Base-by-base conservation (phyloP, 2,113 vertebrate species). In the Gracilinanus agilis region DNA sequence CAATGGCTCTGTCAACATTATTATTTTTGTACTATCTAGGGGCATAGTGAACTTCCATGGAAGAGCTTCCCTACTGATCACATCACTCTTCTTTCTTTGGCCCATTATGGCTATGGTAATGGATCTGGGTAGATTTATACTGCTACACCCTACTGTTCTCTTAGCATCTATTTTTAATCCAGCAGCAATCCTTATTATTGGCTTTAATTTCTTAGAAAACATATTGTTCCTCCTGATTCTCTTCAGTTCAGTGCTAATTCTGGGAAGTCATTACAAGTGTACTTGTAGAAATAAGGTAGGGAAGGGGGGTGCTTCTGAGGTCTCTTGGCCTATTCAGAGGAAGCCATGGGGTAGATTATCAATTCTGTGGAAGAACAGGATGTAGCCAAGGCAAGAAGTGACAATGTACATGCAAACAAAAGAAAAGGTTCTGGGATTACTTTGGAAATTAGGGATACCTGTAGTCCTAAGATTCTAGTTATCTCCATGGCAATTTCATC, bases 41-140 rank as follows among this genome's bases (percentile, higher is more conserved):
- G 40, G 34, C 24, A 88, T 95, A 93, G 93, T 95, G 94, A 55
- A 93, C 53, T 95, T 0, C 0, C 24, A 10, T 34, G 93, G 92
- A 89, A 94, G 34, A 1, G 91, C 49, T 91, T 93, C 54, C 67
- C 29, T 92, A 25, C 94, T 91, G 49, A 34, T 55, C 88, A 90
- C 13, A 89, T 95, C 91, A 88, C 53, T 96, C n/a, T 93, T 93
- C 40, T 88, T 97, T 96, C 93, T 53, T 95, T 53, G 90, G 0
- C 49, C 89, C 89, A 91, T 11, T 91, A 67, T 96, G 93, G 6
- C 54, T 27, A 9, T 94, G 8, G 44, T 44, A 89, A 89, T 89
- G 44, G 34, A 75, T 75, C 67, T 75, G 34, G 34, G 44, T 49
- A 53, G 2, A 9, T 90, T 29, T 90, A 53, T 49, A 90, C 9